Evolutionary conservation across 2,113 vertebrate genomes (phyloP).

Genomic region (Oxyruncus cristatus): DNA sequence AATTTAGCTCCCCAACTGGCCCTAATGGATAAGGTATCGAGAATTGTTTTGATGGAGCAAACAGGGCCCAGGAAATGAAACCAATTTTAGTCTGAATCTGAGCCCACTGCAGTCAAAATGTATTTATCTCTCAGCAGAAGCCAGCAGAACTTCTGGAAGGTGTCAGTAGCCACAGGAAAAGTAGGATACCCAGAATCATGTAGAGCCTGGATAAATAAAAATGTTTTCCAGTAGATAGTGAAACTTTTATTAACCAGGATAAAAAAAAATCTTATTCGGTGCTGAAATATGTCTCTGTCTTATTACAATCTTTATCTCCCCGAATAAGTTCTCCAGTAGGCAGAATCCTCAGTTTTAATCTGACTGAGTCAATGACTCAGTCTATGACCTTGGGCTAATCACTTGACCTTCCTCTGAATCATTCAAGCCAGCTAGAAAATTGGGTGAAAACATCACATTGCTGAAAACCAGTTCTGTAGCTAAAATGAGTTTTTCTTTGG

Average conservation of each 20-base stretch:
- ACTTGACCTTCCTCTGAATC: conserved; percentile 40
- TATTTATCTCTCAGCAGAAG: background rate
- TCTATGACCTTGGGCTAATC: conserved; percentile 45
- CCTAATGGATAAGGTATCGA: background rate
- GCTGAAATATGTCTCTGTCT: conserved; percentile 24
- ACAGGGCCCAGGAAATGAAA: background rate
- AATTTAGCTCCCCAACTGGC: background rate
- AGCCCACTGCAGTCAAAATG: background rate
- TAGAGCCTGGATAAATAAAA: background rate
- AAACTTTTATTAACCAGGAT: background rate
- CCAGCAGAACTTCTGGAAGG: background rate
- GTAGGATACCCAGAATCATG: background rate
- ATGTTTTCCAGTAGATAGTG: background rate
- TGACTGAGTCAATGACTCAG: conserved; percentile 18
- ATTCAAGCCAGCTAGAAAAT: conserved; percentile 31
- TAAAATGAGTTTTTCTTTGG: background rate
- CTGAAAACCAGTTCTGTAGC: background rate
- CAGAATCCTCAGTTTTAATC: conserved; percentile 20
- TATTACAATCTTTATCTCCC: conserved; percentile 25
- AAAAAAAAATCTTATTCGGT: background rate
- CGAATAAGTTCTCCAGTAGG: background rate
- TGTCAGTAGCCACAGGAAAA: background rate
- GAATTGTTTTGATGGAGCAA: background rate
- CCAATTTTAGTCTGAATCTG: background rate
- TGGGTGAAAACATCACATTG: background rate